Base-by-base conservation (phyloP, 2,113 vertebrate genomes). In the Eudyptes chrysolophus region DNA sequence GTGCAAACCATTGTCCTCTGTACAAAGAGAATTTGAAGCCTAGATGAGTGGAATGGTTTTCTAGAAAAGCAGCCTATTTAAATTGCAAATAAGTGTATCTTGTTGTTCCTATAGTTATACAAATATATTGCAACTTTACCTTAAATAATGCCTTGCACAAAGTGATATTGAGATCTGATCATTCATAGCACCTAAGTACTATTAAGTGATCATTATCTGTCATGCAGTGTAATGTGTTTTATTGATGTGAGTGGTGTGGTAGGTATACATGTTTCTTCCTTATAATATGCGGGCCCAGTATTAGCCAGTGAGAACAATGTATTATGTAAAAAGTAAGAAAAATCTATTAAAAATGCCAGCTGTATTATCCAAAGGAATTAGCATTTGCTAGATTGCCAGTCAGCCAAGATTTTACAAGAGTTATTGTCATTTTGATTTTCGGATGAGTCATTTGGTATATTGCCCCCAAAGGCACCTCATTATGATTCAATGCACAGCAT, bases 401-500 rank as follows among this genome's bases (percentile, higher is more conserved):
- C 95, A 97, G 96, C 92, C 92, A 94, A 57, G 94, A 93, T 90
- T 98, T 97, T 91, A 79, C 93, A 94, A 78, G 93, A 94, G 90
- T 97, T 97, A 98, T 97, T 98, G 98, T 98, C 97, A 96, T 98
- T 97, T 95, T 88, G 91, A 97, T 97, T 98, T 97, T 97, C 30
- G 10, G 92, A 95, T 98, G 98, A 98, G 92, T 98, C 98, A 98
- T 88, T 94, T 96, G 96, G 94, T 96, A 92, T 97, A 95, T 97
- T 96, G 96, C 97, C 97, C 97, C 97, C 97, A 96, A 97, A 98
- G 98, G 98, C 97, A 92, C 92, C 95, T 93, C 84, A 44, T 98
- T 97, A 96, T 98, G 98, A 99, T 98, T 99, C 98, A 98, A 96
- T 90, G 95, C 95, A 92, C 96, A 96, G 97, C 84, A 86, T 89